phyloP scores from a whole-genome alignment of 2,888 invertebrate genomes.

The Acanthacorydalis orientalis region DNA sequence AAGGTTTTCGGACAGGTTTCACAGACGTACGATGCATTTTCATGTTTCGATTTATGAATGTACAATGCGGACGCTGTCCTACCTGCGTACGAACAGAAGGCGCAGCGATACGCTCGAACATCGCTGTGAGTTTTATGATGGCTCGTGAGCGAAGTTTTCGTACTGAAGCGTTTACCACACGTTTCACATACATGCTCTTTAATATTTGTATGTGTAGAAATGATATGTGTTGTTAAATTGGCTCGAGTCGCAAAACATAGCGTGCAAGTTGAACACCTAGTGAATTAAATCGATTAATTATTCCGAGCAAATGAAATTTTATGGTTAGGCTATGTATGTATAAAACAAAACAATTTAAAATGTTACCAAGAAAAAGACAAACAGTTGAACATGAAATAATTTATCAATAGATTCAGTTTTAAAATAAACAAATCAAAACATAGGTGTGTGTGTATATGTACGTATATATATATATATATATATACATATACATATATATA shows the following conservation, averaged over 20 bases:
- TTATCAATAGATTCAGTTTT: no score
- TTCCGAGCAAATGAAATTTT: no score
- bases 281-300: background rate
- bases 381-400: no score
- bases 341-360: no score
- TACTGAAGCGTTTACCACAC: conserved; percentile 18
- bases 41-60: conserved; percentile 19
- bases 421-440: no score
- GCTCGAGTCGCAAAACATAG: background rate
- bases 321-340: no score
- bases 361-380: no score
- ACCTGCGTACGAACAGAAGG: conserved; percentile 17
- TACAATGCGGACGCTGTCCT: conserved; percentile 20
- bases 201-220: conserved; percentile 17
- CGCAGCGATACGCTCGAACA: conserved; percentile 16
- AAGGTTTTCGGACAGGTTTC: conserved; percentile 19
- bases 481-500: no score
- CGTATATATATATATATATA: no score
- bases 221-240: conserved; percentile 15
- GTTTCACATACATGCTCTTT: conserved; percentile 18
- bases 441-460: no score
- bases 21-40: conserved; percentile 16
- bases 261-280: background rate
- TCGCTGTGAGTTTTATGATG: conserved; percentile 18
- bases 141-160: conserved; percentile 15